Base-by-base conservation (phyloP, 2,888 invertebrate species). In the Phengaris alcon region DNA sequence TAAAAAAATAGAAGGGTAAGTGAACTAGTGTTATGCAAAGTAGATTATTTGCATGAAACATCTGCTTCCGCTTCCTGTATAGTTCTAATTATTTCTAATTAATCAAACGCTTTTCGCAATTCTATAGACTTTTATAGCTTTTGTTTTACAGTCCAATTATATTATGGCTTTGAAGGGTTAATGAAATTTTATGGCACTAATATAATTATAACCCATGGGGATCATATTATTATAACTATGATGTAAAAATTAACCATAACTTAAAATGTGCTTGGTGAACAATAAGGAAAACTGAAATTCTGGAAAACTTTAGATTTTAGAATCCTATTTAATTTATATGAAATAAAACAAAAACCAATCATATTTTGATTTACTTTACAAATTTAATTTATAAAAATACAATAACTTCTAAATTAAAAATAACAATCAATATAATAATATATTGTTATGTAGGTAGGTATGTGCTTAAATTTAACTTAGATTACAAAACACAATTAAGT, bases 21-120 rank as follows among this genome's bases (percentile, higher is more conserved):
- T 87, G 90, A 90, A 88, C 87, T 85, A 86, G 84, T 91, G 88
- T 88, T 90, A 93, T 93, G 93, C 86, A 87, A 93, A 93, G 70
- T 91, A 88, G 83, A 79, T 77, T 84, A 91, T 92, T 91, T 88
- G 89, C 91, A 91, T 92, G 88, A 78, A 82, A 75, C 77, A 77
- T 84, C 69, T 69, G 69, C 69, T 48, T 69, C 69, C 69, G 69
- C 9, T 69, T 69, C 69, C 69, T 48, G 48, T 69, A 59, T 59
- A 35, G 35, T 64, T 64, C 64, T 64, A 64, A 64, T 64, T 64
- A 64, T 64, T 64, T 64, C 64, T 64, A 64, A 64, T 64, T 64
- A 64, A 64, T 64, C 64, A 64, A 64, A 64, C 64, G 35, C 12
- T 35, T 64, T 64, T 64, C 35, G 64, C 44, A 64, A 64, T 64